Base-by-base conservation (phyloP, 2,797 vertebrate genomes). In the Chloroceryle amazona region DNA sequence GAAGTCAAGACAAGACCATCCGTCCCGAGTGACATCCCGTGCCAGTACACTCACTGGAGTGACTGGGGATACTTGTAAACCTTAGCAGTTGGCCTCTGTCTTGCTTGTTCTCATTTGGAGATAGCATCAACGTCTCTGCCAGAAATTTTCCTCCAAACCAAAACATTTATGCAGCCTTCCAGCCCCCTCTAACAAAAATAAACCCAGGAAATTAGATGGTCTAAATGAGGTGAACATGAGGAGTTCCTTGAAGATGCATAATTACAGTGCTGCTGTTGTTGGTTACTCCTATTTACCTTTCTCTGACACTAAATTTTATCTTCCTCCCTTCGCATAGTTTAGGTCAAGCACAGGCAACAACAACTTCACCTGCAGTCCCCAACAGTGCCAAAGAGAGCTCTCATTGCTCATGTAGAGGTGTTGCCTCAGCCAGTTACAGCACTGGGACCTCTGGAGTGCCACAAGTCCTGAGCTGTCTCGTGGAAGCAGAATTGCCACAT, bases 171-270 rank as follows among this genome's bases (percentile, higher is more conserved):
- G 79, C 85, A 95, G 82, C 65, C 76, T 75, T 88, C 72, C 76
- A 81, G 80, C 80, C 22, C 71, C 35, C 28, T 65, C 42, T 84
- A 79, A 79, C 63, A 62, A 79, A 86, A 93, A 91, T n/a, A 81
- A 16, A 82, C 55, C 67, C 84, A 86, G 91, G 46, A 90, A 93
- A 92, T 81, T 4, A 81, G 74, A 89, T 37, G 33, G 79, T 74
- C 65, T 89, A 82, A 92, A 11, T 42, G 76, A 95, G 42, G 61
- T 51, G 62, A 93, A 86, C 52, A 86, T 1, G 5, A 80, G 57
- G 41, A 49, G 44, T 31, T 84, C 68, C 85, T 61, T 65, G 29
- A 86, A 71, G 81, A 42, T 57, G 42, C 28, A 21, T 54, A 71
- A 86, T 41, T 73, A 89, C 49, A 94, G 52, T 19, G 49, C 61